Evolutionary conservation across 1,140 invertebrate genomes (phyloP).

Genomic region (Aradophagus sp.): DNA sequence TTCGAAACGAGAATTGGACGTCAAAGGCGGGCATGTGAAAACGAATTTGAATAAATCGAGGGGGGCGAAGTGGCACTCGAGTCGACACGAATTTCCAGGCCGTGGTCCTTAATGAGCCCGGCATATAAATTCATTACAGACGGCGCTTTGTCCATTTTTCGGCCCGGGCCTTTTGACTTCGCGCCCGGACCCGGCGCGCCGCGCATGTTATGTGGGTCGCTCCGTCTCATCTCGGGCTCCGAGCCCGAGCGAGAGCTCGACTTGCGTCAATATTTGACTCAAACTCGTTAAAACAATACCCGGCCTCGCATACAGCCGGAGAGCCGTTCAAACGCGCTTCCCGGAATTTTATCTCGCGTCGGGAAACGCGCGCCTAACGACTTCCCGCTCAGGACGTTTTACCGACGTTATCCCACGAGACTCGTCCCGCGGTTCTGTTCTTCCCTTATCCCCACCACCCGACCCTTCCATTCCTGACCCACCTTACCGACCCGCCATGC

Average conservation of each 20-base stretch:
- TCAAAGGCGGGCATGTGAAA: no score
- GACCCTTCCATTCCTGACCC: no score
- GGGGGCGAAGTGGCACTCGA: constrained; percentile 27
- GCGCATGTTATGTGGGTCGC: constrained; percentile 63
- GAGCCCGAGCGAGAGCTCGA: constrained; percentile 58
- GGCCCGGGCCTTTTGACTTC: constrained; percentile 33
- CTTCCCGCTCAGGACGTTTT: constrained; percentile 65
- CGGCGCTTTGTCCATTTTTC: constrained; percentile 45
- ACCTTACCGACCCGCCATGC: no score
- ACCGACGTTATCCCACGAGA: constrained; percentile 53
- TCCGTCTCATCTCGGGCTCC: constrained; percentile 61
- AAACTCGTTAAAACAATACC: constrained; percentile 76
- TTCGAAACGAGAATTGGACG: no score
- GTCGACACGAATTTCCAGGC: constrained; percentile 25
- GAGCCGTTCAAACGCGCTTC: constrained; percentile 71
- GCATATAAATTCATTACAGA: constrained; percentile 38
- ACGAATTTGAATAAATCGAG: constrained; percentile 35
- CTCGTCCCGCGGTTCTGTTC: constrained; percentile 30
- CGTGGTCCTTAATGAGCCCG: constrained; percentile 33
- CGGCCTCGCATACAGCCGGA: constrained; percentile 65
- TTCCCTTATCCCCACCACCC: no score
- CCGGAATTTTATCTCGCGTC: constrained; percentile 73
- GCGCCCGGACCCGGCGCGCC: constrained; percentile 20
- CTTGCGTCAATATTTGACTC: constrained; percentile 76
- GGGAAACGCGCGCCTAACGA: constrained; percentile 69